Evolutionary conservation across 1,140 invertebrate genomes (phyloP).

Genomic region (Platyscapa corneri): DNA sequence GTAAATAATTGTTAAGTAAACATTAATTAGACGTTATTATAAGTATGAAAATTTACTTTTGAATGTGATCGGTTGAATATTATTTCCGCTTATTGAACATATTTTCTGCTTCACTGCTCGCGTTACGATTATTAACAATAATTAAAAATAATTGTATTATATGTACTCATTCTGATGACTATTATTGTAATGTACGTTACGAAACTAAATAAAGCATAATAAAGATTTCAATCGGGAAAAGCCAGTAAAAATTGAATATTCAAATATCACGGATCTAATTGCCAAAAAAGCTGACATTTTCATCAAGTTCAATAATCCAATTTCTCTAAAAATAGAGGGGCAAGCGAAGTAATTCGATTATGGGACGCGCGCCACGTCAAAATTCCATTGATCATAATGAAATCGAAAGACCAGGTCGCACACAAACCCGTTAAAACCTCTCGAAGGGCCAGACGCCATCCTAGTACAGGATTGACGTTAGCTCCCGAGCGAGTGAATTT

Average conservation of each 20-base stretch:
- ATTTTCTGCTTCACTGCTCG: not conserved
- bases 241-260: not conserved
- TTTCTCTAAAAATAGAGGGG: not conserved
- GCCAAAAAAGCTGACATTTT: not conserved
- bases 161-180: too few relatives aligned
- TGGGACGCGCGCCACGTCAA: not conserved
- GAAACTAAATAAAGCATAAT: not conserved
- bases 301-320: not conserved
- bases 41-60: too few relatives aligned
- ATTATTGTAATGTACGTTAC: not conserved
- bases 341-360: constrained; percentile 46
- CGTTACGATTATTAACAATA: too few relatives aligned
- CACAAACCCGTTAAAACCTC: not conserved
- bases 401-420: constrained; percentile 8
- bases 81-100: not conserved
- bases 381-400: constrained; percentile 41
- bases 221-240: not conserved
- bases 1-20: too few relatives aligned
- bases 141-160: too few relatives aligned
- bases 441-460: not conserved
- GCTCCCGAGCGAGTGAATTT: constrained; percentile 7
- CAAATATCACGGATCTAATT: not conserved
- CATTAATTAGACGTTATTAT: too few relatives aligned
- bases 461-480: not conserved
- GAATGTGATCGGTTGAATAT: too few relatives aligned